Evolutionary conservation across 2,888 invertebrate species (phyloP).

Genomic region (Pandemis corylana): DNA sequence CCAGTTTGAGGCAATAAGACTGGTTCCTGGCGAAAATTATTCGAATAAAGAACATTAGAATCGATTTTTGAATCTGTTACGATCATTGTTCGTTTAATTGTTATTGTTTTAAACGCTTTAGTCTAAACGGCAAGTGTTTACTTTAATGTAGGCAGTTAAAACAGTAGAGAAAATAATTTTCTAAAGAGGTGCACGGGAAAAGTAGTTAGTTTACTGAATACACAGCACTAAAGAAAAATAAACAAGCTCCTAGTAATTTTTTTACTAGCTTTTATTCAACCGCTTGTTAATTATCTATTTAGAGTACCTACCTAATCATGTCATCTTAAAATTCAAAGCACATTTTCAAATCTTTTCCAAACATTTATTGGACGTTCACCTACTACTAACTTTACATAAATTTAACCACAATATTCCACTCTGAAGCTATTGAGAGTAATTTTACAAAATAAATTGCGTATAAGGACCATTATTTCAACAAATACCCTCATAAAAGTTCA

Average conservation of each 20-base stretch:
- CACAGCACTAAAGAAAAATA: neutral
- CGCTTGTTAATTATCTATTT: neutral
- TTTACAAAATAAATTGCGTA: conserved; percentile 6
- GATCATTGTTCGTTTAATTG: conserved; percentile 31
- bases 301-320: neutral
- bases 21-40: conserved; percentile 63
- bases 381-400: neutral
- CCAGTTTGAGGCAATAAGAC: conserved; percentile 64
- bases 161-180: neutral
- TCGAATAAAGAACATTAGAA: conserved; percentile 50
- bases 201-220: neutral
- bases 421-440: neutral
- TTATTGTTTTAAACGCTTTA: conserved; percentile 21
- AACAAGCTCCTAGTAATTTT: neutral
- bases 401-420: neutral
- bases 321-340: neutral
- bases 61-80: conserved; percentile 38
- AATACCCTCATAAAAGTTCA: conserved; percentile 38
- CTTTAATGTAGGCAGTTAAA: conserved; percentile 6
- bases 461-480: conserved; percentile 33
- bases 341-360: neutral
- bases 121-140: conserved; percentile 12
- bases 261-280: neutral
- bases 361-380: neutral
- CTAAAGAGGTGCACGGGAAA: neutral